phyloP scores from a whole-genome alignment of 2,888 invertebrate genomes.

The Ophioninae sp. region DNA sequence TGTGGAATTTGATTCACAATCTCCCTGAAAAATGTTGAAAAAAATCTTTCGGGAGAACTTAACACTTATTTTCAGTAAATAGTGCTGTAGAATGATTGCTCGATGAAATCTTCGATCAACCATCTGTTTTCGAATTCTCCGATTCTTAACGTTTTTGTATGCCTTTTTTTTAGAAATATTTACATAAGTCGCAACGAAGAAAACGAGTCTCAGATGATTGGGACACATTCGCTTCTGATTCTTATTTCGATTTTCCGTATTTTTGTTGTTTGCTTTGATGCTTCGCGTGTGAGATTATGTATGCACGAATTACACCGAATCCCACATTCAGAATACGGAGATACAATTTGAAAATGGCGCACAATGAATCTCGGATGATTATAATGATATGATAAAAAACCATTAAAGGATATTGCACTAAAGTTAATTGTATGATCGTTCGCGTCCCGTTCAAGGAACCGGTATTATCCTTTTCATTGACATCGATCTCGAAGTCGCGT shows the following conservation, averaged over 20 bases:
- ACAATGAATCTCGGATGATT: constrained; percentile 48
- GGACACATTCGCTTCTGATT: constrained; percentile 67
- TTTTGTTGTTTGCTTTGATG: constrained; percentile 26
- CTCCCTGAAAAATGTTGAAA: neutral
- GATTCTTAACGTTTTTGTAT: constrained; percentile 42
- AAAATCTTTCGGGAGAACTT: neutral
- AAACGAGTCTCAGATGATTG: constrained; percentile 70
- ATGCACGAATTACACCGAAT: constrained; percentile 26
- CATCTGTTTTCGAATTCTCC: neutral
- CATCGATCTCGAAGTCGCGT: constrained; percentile 27
- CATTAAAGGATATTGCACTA: constrained; percentile 58
- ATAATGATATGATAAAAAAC: constrained; percentile 34
- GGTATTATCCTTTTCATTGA: constrained; percentile 17
- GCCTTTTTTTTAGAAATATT: constrained; percentile 66
- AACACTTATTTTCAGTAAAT: constrained; percentile 6
- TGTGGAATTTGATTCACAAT: neutral
- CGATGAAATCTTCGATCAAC: constrained; percentile 11
- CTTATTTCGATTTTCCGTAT: constrained; percentile 15
- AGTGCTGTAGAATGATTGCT: neutral
- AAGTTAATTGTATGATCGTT: constrained; percentile 50
- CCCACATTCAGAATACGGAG: constrained; percentile 27
- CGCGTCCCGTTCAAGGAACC: constrained; percentile 23
- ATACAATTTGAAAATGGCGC: constrained; percentile 35
- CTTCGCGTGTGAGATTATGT: constrained; percentile 21
- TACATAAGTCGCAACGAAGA: constrained; percentile 69